Evolutionary conservation across 2,888 invertebrate species (phyloP).

Genomic region (Agrotis segetum): DNA sequence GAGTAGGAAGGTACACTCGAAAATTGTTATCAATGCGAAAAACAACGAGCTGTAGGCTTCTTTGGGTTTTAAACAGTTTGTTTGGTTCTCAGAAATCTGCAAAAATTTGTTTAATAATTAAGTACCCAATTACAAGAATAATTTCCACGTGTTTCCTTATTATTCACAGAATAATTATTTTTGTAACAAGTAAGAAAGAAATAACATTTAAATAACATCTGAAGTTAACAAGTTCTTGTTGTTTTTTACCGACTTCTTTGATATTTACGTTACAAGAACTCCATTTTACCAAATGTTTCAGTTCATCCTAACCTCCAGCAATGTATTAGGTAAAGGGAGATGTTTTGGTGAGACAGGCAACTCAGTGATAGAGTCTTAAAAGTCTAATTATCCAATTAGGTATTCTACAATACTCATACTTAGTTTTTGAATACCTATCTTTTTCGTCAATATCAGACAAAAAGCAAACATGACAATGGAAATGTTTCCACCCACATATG

Average conservation of each 20-base stretch:
- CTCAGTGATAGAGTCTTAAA: no score
- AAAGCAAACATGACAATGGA: conserved; percentile 1
- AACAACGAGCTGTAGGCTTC: conserved; percentile 6
- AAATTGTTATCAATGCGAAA: conserved; percentile 18
- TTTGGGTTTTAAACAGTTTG: conserved; percentile 9
- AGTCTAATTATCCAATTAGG: background rate
- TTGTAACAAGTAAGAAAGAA: background rate
- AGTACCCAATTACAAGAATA: conserved; percentile 1
- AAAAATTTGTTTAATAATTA: conserved; percentile 1
- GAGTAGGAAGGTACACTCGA: conserved; percentile 10
- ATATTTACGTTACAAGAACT: no score
- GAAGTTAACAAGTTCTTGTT: background rate
- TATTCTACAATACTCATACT: background rate
- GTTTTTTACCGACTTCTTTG: no score
- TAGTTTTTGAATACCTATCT: background rate
- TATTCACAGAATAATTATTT: background rate
- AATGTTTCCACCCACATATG: conserved; percentile 29
- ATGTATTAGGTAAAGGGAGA: no score
- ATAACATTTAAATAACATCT: conserved; percentile 6
- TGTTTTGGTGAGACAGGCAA: no score
- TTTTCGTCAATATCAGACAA: conserved; percentile 1
- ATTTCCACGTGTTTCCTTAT: conserved; percentile 15
- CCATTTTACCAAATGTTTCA: no score
- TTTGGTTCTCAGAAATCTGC: conserved; percentile 15
- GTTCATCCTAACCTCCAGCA: no score